These are phyloP conservation scores for Oxystoma pomonae DNA, from an alignment of 2,888 invertebrate species.

Conservation along the genomic window DNA sequence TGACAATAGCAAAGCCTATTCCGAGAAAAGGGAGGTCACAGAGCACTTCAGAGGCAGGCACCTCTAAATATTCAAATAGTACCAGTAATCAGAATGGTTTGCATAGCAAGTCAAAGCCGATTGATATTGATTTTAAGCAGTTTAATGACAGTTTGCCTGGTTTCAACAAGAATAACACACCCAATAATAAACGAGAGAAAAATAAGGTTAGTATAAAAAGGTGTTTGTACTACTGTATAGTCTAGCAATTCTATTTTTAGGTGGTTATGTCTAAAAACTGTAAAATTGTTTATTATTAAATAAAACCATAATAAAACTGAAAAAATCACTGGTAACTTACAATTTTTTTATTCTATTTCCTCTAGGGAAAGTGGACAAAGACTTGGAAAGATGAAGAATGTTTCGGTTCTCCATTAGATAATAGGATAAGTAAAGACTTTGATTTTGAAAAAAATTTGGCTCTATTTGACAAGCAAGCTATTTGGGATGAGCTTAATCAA, in stretches of 20 bases:
- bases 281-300: no score
- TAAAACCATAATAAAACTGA: no score
- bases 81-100: conserved; percentile 18
- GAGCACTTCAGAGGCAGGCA: conserved; percentile 41
- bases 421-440: conserved; percentile 71
- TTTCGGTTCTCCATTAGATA: conserved; percentile 69
- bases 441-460: conserved; percentile 94
- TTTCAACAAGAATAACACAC: conserved; percentile 18
- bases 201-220: conserved; percentile 17
- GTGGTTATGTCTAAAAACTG: no score
- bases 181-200: conserved; percentile 15
- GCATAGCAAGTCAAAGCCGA: conserved; percentile 43
- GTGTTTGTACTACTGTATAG: no score
- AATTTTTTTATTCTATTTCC: conserved; percentile 6
- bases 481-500: conserved; percentile 67
- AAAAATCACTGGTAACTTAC: no score
- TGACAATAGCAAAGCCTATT: conserved; percentile 54
- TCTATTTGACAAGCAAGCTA: conserved; percentile 81
- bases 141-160: conserved; percentile 17
- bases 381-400: conserved; percentile 68
- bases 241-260: no score
- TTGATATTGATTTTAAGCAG: conserved; percentile 40
- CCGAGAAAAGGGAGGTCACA: conserved; percentile 50
- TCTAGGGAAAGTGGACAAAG: conserved; percentile 48
- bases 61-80: conserved; percentile 40